Base-by-base conservation (phyloP, 2,113 vertebrate genomes). In the Xenotilapia leptura region DNA sequence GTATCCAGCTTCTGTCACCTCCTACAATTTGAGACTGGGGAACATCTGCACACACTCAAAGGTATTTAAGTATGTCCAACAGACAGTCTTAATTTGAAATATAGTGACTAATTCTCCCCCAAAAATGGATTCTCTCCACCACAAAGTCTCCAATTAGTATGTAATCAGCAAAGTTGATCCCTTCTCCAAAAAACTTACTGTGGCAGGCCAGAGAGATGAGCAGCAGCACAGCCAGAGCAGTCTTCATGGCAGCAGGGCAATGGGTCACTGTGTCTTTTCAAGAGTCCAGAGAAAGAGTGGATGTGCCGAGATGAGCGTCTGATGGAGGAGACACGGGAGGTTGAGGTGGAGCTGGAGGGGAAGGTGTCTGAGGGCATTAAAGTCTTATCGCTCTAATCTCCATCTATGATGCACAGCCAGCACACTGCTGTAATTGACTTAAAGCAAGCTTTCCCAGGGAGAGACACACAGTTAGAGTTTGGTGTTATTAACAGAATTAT, bases 361-460 rank as follows among this genome's bases (percentile, higher is more conserved):
- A 91, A 91, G 87, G 90, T 86, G 79, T 90, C 84, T 87, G 84
- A 92, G 53, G 89, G 94, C 93, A 95, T 94, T 88, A 93, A 91
- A 82, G 82, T 94, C 87, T 96, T 95, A 95, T 83, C 89, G 84
- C 42, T 82, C 77, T 97, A 97, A 97, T 96, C 94, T 92, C 47
- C 33, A 94, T 92, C 82, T 93, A 91, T 93, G 85, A 95, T 96
- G 94, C 90, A 96, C 95, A 90, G 93, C 81, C 90, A 94, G 55
- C 87, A 95, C 75, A 86, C 93, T 93, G 79, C 87, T 92, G 85
- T 96, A 93, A 96, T 94, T 73, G 89, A 95, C 92, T 96, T 96
- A 96, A 21, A 85, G 31, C 75, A 70, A 92, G 88, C 53, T 92
- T 91, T 90, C 88, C 89, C 84, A 82, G 83, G 38, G 33, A 45